phyloP scores from a whole-genome alignment of 2,888 invertebrate genomes.

The Malthinus seriepunctatus region DNA sequence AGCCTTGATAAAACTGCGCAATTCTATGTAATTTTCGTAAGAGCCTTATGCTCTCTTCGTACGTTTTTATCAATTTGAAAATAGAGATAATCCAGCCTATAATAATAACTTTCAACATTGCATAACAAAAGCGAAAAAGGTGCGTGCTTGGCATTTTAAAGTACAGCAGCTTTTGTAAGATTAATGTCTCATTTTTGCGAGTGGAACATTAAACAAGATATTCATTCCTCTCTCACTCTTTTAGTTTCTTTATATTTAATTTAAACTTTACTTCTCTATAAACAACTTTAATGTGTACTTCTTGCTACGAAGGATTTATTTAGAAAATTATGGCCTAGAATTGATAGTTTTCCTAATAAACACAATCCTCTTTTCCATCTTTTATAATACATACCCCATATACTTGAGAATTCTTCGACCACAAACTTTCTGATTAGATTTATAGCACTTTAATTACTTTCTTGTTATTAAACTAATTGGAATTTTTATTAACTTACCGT shows the following conservation, averaged over 20 bases:
- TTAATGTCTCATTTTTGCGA: constrained; percentile 35
- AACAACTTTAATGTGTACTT: constrained; percentile 30
- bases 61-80: constrained; percentile 22
- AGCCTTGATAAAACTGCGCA: constrained; percentile 8
- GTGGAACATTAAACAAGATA: constrained; percentile 31
- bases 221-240: constrained; percentile 12
- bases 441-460: constrained; percentile 24
- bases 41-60: constrained; percentile 12
- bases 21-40: constrained; percentile 19
- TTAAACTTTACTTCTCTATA: constrained; percentile 21
- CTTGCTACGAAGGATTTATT: constrained; percentile 12
- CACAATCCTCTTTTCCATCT: not conserved
- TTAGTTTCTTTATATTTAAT: constrained; percentile 30
- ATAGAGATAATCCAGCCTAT: constrained; percentile 22
- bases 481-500: constrained; percentile 21
- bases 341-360: constrained; percentile 16
- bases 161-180: constrained; percentile 30
- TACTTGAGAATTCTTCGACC: not conserved
- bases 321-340: constrained; percentile 19
- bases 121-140: constrained; percentile 22
- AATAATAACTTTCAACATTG: constrained; percentile 28
- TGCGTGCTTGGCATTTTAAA: constrained; percentile 26
- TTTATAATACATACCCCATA: not conserved
- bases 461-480: constrained; percentile 23
- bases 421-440: constrained; percentile 25